Conservation (phyloP, 2,113 vertebrate genomes). For the Osmerus eperlanus region DNA sequence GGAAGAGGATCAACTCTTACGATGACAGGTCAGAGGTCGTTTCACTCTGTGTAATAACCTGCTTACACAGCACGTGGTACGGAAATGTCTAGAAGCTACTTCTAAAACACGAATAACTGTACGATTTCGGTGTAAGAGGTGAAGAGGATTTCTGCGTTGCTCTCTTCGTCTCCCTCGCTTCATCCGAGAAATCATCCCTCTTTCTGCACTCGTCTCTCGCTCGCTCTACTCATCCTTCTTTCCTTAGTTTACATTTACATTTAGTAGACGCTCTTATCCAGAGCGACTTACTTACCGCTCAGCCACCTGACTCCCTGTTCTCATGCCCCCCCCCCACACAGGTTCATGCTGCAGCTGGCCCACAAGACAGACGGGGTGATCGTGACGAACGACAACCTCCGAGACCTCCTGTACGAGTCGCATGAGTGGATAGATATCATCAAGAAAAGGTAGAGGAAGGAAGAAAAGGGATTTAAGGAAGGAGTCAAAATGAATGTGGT, state of each 20-base stretch:
- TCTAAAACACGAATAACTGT: too few relatives aligned
- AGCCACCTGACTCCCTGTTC: too few relatives aligned
- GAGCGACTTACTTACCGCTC: too few relatives aligned
- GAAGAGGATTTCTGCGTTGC: too few relatives aligned
- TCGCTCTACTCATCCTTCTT: not conserved
- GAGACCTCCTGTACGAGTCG: conserved; percentile 82
- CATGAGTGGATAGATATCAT: conserved; percentile 80
- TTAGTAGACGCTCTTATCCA: too few relatives aligned
- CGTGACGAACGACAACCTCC: conserved; percentile 87
- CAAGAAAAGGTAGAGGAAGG: conserved; percentile 75
- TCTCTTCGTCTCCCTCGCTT: too few relatives aligned
- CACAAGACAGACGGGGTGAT: conserved; percentile 81
- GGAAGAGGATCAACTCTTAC: conserved; percentile 82
- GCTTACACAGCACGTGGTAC: not conserved
- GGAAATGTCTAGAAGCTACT: too few relatives aligned
- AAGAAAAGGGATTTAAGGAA: not conserved
- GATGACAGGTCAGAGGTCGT: conserved; percentile 77
- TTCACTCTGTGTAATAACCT: not conserved
- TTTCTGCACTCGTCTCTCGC: too few relatives aligned
- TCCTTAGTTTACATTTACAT: not conserved
- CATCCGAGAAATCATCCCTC: too few relatives aligned
- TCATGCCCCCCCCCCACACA: conserved; percentile 36
- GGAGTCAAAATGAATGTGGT: not conserved
- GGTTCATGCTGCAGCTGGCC: conserved; percentile 82
- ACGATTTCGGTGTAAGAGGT: too few relatives aligned